Base-by-base conservation (phyloP, 2,888 invertebrate genomes). In the Trachelus stipa region DNA sequence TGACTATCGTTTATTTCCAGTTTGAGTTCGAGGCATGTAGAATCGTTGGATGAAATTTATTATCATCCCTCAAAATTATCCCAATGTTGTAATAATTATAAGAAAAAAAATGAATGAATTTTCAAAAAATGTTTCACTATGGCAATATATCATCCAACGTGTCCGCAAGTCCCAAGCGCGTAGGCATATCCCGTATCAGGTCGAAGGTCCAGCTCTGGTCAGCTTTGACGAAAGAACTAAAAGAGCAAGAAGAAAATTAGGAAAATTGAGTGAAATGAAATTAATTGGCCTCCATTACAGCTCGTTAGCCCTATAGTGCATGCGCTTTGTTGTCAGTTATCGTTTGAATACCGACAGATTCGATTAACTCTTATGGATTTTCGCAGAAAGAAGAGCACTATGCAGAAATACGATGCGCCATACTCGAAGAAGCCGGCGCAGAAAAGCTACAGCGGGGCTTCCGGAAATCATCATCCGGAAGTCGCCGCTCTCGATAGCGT, bases 361-460 rank as follows among this genome's bases (percentile, higher is more conserved):
- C 15, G n/a, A 74, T 56, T 77, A 80, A 69, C 77, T 76, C 74
- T 40, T 79, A 79, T 80, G 75, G 76, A 80, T 84, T 81, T 83
- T 85, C 88, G 82, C 88, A 96, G 96, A 95, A 96, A 96, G 94
- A 97, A 97, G 94, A 96, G 96, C 91, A 96, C 97, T 85, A 94
- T 96, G 92, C 95, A 96, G 92, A 97, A 97, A 92, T 97, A 96
- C 92, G 97, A 97, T 92, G 96, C 96, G 88, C 96, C 97, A 79
- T 97, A 96, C 93, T 94, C 94, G 91, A 97, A 97, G 94, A 97
- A 97, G 91, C 96, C 96, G 75, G 94, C 95, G 86, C 94, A 95
- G 86, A 96, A 95, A 93, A 95, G 94, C 92, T 95, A 95, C 91
- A 93, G 93, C 68, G 93, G 93, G 15, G 93, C 94, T 74, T 93